Evolutionary conservation across 2,888 invertebrate genomes (phyloP).

Genomic region (Pseudococcus jackbeardsleyi): DNA sequence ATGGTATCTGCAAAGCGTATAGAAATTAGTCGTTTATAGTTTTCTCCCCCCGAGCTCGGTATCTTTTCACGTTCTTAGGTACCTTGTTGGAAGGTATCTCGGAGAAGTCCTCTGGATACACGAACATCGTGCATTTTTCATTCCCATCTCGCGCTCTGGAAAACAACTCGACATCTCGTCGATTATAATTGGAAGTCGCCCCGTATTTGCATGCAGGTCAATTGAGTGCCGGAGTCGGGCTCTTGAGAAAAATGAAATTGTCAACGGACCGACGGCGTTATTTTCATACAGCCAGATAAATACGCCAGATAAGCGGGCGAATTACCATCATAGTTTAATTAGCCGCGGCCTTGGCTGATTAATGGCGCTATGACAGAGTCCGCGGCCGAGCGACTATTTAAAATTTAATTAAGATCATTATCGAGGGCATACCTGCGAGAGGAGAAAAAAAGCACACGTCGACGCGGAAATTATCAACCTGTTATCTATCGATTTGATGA

Average conservation of each 20-base stretch:
- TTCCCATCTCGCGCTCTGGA: not conserved
- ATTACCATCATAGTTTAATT: slow-evolving; percentile 46
- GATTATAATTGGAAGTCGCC: slow-evolving; percentile 21
- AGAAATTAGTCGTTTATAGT: slow-evolving; percentile 28
- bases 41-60: not conserved
- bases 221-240: not conserved
- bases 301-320: slow-evolving; percentile 20
- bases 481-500: slow-evolving; percentile 59
- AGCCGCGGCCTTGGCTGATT: slow-evolving; percentile 5
- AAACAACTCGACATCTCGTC: not conserved
- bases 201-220: slow-evolving; percentile 3
- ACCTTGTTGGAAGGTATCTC: not conserved
- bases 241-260: slow-evolving; percentile 25
- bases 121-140: slow-evolving; percentile 21
- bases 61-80: not conserved
- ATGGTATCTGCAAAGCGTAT: not conserved
- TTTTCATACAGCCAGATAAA: slow-evolving; percentile 6
- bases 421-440: slow-evolving; percentile 23
- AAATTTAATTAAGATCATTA: slow-evolving; percentile 62
- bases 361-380: slow-evolving; percentile 27
- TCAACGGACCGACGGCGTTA: not conserved
- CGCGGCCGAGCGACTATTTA: slow-evolving; percentile 13
- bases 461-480: slow-evolving; percentile 36
- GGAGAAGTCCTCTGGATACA: not conserved
- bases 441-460: not conserved